Evolutionary conservation across 2,888 invertebrate genomes (phyloP).

Genomic region (Caenorhabditis plicata): DNA sequence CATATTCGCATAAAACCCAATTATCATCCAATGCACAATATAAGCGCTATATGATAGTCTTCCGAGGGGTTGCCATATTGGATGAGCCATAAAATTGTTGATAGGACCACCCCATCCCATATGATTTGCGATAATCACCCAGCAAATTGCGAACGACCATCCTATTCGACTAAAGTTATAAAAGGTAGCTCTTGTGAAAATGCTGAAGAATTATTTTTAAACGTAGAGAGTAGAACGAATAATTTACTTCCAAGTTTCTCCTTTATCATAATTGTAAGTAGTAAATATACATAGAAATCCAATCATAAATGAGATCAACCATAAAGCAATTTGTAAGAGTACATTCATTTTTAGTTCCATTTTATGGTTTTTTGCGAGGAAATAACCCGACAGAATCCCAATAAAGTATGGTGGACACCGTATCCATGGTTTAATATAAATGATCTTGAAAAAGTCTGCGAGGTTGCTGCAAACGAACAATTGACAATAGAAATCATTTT

Average conservation of each 20-base stretch:
- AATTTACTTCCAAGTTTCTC: conserved; percentile 24
- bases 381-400: conserved; percentile 66
- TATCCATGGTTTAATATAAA: conserved; percentile 66
- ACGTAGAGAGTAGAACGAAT: neutral
- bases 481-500: neutral
- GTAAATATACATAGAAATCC: conserved; percentile 19
- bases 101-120: conserved; percentile 69
- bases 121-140: conserved; percentile 68
- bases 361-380: conserved; percentile 52
- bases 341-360: conserved; percentile 11
- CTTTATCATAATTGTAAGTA: conserved; percentile 25
- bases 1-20: conserved; percentile 24
- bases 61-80: conserved; percentile 82
- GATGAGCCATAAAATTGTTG: conserved; percentile 79
- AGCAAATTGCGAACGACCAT: conserved; percentile 67
- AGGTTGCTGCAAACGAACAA: conserved; percentile 4
- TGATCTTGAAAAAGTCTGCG: neutral
- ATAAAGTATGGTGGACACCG: conserved; percentile 67
- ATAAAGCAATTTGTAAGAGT: conserved; percentile 6
- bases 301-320: conserved; percentile 14
- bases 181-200: conserved; percentile 26
- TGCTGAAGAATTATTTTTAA: conserved; percentile 1
- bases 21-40: conserved; percentile 68
- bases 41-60: conserved; percentile 89
- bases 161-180: conserved; percentile 58